Percentiles rank a stretch among this genome's conserved stretches.
These are phyloP conservation scores for Tauraco erythrolophus DNA, from an alignment of 2,113 vertebrate genomes.

Conservation along the genomic window DNA sequence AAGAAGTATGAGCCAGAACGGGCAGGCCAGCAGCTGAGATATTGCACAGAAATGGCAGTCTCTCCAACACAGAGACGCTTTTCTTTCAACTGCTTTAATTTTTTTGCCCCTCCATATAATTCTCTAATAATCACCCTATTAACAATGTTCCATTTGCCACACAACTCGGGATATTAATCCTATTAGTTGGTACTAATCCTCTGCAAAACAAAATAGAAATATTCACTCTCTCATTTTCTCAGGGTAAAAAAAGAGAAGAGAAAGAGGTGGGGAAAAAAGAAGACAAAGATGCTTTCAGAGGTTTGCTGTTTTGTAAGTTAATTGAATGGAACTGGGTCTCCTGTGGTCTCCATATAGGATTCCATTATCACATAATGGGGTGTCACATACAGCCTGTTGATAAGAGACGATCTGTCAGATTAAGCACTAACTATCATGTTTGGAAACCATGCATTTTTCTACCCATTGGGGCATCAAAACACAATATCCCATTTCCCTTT, in stretches of 20 bases:
- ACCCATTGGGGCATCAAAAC: constrained; percentile 46
- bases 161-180: constrained; percentile 66
- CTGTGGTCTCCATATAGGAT: constrained; percentile 29
- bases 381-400: constrained; percentile 40
- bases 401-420: constrained; percentile 60
- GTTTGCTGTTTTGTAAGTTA: constrained; percentile 46
- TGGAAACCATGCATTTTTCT: constrained; percentile 29
- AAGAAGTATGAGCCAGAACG: neutral
- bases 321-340: constrained; percentile 54
- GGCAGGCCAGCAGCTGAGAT: constrained; percentile 9
- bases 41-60: neutral
- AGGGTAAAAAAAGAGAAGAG: neutral
- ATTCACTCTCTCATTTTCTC: constrained; percentile 55
- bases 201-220: constrained; percentile 64
- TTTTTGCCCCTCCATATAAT: constrained; percentile 51
- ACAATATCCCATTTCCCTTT: constrained; percentile 4
- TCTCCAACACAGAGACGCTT: neutral
- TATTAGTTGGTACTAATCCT: constrained; percentile 62
- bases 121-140: constrained; percentile 67
- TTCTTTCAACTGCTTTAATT: neutral
- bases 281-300: constrained; percentile 47
- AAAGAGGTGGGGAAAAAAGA: neutral
- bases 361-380: constrained; percentile 62
- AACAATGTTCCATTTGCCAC: constrained; percentile 66
- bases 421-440: constrained; percentile 54